Evolutionary conservation across 2,113 vertebrate species (phyloP).

Genomic region (Pygoscelis adeliae): DNA sequence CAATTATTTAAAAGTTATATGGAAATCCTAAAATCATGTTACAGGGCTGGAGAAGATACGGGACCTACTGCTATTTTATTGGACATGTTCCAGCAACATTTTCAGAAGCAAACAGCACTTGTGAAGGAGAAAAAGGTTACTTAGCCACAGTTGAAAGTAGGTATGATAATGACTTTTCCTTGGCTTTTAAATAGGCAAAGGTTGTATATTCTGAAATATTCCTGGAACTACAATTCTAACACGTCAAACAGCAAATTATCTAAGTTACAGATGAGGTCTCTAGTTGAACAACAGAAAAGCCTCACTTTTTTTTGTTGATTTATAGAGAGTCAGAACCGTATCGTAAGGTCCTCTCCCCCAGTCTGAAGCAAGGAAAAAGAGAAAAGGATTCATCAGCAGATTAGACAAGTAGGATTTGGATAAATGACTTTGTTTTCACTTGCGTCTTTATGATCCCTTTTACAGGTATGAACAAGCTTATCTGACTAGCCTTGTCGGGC

Average conservation of each 20-base stretch:
- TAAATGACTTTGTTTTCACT: not conserved
- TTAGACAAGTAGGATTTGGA: not conserved
- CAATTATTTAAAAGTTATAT: not conserved
- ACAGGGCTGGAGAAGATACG: conserved; percentile 84
- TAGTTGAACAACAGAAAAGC: not conserved
- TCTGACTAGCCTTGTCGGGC: conserved; percentile 85
- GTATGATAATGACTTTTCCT: conserved; percentile 60
- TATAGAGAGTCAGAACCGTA: not conserved
- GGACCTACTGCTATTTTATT: conserved; percentile 84
- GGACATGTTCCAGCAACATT: conserved; percentile 79
- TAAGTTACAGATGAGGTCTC: not conserved
- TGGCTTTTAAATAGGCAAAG: not conserved
- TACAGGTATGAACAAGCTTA: conserved; percentile 92
- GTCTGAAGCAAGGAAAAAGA: not conserved
- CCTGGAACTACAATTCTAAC: not conserved
- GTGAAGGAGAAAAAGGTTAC: conserved; percentile 61
- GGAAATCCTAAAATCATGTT: not conserved
- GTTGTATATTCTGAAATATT: not conserved
- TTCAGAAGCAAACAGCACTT: conserved; percentile 82
- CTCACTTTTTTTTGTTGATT: rapidly evolving
- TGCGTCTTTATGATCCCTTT: not conserved
- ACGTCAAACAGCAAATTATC: not conserved
- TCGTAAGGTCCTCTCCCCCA: rapidly evolving
- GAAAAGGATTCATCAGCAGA: not conserved
- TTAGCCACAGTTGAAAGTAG: conserved; percentile 83